Percentiles rank a stretch among this genome's conserved stretches.
Evolutionary conservation across 2,113 vertebrate genomes (phyloP).

Genomic region (Falco punctatus): DNA sequence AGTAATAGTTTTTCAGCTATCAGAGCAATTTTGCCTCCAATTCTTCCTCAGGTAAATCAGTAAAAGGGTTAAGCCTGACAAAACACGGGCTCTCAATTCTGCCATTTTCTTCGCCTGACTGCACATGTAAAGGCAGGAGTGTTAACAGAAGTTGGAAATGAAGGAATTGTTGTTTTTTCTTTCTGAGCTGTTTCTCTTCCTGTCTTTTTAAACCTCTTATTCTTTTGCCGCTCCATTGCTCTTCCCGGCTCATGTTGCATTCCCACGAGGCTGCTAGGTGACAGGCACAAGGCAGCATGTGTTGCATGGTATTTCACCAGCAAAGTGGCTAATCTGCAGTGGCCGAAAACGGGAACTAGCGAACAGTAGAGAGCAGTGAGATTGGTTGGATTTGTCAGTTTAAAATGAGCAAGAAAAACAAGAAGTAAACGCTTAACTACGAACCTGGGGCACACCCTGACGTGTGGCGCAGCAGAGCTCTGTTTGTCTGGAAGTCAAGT

Average conservation of each 20-base stretch:
- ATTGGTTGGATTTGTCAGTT: background rate
- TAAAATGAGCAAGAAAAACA: background rate
- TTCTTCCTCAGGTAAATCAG: background rate
- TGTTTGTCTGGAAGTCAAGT: background rate
- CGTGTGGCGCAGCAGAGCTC: background rate
- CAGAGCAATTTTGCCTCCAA: background rate
- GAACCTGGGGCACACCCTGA: background rate
- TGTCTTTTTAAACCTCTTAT: constrained; percentile 14
- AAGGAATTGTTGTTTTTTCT: background rate
- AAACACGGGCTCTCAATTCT: background rate
- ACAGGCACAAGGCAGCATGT: constrained; percentile 52
- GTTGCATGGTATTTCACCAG: constrained; percentile 36
- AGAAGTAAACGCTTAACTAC: background rate
- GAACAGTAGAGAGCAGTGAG: background rate
- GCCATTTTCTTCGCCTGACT: background rate
- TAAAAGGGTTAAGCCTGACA: background rate
- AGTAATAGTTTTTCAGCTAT: background rate
- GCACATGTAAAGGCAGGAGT: background rate
- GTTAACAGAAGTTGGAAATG: background rate
- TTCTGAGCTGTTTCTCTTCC: constrained; percentile 16
- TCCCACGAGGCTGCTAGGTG: constrained; percentile 61
- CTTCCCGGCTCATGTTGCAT: constrained; percentile 35
- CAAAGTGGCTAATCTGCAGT: constrained; percentile 51
- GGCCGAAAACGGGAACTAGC: background rate
- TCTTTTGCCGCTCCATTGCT: constrained; percentile 46